These are phyloP conservation scores for Polia nebulosa DNA, from an alignment of 2,888 invertebrate genomes.

Conservation along the genomic window DNA sequence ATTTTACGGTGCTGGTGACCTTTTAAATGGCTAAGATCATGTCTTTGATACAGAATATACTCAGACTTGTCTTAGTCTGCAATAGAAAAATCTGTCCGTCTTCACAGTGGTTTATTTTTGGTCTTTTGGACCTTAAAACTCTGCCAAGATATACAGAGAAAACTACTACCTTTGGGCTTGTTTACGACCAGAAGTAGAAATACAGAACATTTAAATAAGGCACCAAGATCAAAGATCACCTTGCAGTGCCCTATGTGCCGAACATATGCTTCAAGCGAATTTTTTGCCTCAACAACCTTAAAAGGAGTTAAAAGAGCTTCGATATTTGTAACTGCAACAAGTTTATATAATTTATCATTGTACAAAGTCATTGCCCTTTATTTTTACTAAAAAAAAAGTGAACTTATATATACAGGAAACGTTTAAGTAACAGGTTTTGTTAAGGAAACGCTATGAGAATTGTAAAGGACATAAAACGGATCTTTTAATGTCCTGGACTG, in stretches of 20 bases:
- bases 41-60: not conserved
- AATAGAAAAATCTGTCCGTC: not conserved
- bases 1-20: too few relatives aligned
- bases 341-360: slow-evolving; percentile 54
- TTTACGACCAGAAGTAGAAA: not conserved
- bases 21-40: not conserved
- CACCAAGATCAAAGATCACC: not conserved
- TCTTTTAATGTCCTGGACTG: slow-evolving; percentile 6
- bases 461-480: slow-evolving; percentile 49
- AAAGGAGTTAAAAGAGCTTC: slow-evolving; percentile 19
- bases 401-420: slow-evolving; percentile 60
- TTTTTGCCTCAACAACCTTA: not conserved
- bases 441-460: slow-evolving; percentile 55
- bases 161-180: not conserved
- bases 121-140: not conserved
- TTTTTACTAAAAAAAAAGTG: slow-evolving; percentile 43
- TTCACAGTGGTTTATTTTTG: not conserved
- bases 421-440: slow-evolving; percentile 57
- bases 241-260: not conserved
- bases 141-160: not conserved
- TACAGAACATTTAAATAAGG: not conserved
- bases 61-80: too few relatives aligned
- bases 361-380: slow-evolving; percentile 51
- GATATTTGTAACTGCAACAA: slow-evolving; percentile 27
- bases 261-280: not conserved